Conservation (phyloP, 2,113 vertebrate genomes). For the Hippocampus guttulatus region DNA sequence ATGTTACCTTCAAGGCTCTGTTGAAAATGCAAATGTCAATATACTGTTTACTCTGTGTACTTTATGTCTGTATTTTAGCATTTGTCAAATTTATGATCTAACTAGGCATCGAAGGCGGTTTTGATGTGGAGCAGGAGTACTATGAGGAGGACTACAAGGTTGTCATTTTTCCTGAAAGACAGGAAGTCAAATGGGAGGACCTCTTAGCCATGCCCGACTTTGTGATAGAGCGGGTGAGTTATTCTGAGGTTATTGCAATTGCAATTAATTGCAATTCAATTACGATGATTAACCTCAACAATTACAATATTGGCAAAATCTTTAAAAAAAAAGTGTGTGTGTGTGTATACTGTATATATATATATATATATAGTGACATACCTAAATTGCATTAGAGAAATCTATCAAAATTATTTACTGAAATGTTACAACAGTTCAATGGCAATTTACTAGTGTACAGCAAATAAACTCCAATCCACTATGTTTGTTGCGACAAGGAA, state of each 20-base stretch:
- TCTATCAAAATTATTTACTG: too few species aligned
- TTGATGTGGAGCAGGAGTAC: constrained; percentile 91
- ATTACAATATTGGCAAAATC: too few species aligned
- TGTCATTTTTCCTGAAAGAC: constrained; percentile 89
- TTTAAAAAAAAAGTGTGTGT: too few species aligned
- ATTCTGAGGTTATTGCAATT: neutral
- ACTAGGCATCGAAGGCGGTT: constrained; percentile 94
- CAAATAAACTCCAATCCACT: neutral
- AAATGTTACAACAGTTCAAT: too few species aligned
- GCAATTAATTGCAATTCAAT: neutral
- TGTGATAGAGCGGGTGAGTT: constrained; percentile 87
- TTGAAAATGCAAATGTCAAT: neutral
- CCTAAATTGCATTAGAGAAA: too few species aligned
- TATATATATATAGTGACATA: too few species aligned
- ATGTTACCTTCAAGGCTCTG: neutral
- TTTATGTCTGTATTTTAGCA: neutral
- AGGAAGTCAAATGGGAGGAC: constrained; percentile 88
- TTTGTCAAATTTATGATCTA: constrained; percentile 5
- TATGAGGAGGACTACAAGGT: constrained; percentile 94
- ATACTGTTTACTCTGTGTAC: neutral
- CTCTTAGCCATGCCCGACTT: constrained; percentile 84
- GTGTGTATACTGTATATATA: too few species aligned
- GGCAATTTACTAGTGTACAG: too few species aligned
- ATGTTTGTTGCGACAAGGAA: too few species aligned
- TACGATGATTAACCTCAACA: too few species aligned